These are phyloP conservation scores for Lates calcarifer DNA, from an alignment of 2,113 vertebrate genomes.

Conservation along the genomic window DNA sequence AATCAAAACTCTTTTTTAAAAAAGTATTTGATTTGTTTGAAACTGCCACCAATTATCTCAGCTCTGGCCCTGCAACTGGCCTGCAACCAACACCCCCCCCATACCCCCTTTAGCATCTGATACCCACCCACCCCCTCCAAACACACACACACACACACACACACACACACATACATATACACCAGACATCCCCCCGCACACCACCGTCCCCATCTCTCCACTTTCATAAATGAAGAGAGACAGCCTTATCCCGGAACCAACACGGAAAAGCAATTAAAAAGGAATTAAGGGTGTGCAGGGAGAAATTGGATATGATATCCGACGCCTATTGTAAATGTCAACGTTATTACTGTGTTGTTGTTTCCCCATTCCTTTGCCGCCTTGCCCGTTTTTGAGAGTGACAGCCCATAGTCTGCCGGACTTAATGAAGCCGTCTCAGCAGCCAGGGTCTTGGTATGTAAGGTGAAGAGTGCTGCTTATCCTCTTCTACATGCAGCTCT, in stretches of 20 bases:
- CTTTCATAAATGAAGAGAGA: slow-evolving; percentile 81
- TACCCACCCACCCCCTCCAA: not conserved
- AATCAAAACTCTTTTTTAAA: slow-evolving; percentile 57
- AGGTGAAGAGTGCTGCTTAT: slow-evolving; percentile 75
- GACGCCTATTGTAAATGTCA: slow-evolving; percentile 84
- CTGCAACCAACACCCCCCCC: slow-evolving; percentile 14
- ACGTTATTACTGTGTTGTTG: slow-evolving; percentile 83
- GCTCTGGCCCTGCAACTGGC: slow-evolving; percentile 45
- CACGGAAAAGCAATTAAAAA: slow-evolving; percentile 83
- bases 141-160: not conserved
- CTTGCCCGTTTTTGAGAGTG: slow-evolving; percentile 74
- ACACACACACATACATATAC: slow-evolving; percentile 29
- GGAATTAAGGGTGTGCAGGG: slow-evolving; percentile 82
- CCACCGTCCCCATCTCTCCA: slow-evolving; percentile 68
- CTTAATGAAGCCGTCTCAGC: slow-evolving; percentile 81
- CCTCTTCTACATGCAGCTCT: slow-evolving; percentile 66
- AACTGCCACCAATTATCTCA: slow-evolving; percentile 63
- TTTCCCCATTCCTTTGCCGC: slow-evolving; percentile 76
- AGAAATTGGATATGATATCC: slow-evolving; percentile 83
- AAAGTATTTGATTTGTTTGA: slow-evolving; percentile 69
- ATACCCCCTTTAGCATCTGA: slow-evolving; percentile 33
- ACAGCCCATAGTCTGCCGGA: slow-evolving; percentile 69
- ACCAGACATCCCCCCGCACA: slow-evolving; percentile 41
- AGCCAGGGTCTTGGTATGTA: slow-evolving; percentile 63
- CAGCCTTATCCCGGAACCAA: slow-evolving; percentile 80